Base-by-base conservation (phyloP, 2,888 invertebrate species). In the Phrixothrix hirtus region DNA sequence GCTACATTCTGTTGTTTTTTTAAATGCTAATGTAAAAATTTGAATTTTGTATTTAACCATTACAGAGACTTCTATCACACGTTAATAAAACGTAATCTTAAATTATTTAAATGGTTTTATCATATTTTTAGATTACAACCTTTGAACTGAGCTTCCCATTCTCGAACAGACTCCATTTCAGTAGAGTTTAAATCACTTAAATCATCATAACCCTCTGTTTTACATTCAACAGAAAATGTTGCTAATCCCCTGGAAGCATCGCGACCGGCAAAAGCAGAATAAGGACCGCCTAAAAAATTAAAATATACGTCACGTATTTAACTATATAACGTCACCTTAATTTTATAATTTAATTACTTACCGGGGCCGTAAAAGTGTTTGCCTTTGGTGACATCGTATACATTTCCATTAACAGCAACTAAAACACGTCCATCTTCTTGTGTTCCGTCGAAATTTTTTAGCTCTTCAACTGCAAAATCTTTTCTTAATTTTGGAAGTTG, bases 81-180 rank as follows among this genome's bases (percentile, higher is more conserved):
- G n/a, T n/a, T n/a, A n/a, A n/a, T n/a, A n/a, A n/a, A n/a, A n/a
- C n/a, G n/a, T n/a, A n/a, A n/a, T n/a, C n/a, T n/a, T n/a, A n/a
- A n/a, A n/a, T n/a, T n/a, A n/a, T n/a, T n/a, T n/a, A n/a, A n/a
- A n/a, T n/a, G n/a, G n/a, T n/a, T n/a, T n/a, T n/a, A n/a, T n/a
- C n/a, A n/a, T n/a, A n/a, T n/a, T n/a, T n/a, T n/a, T n/a, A n/a
- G n/a, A n/a, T n/a, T n/a, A 46, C 70, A 79, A 92, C 95, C 95
- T 84, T 88, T 89, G 75, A 98, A 95, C 75, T 97, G 97, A 77
- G 90, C 89, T 75, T 96, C 95, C 98, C 98, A 98, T 78, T 98
- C 97, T 61, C 85, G 84, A 4, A 97, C 89, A 13, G 93, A 92
- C 64, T 95, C 95, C 93, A 97, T 95, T 79, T 98, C 92, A 80